Percentiles rank a stretch among this genome's conserved stretches.
Evolutionary conservation across 2,888 invertebrate species (phyloP).

Genomic region (Busseola fusca): DNA sequence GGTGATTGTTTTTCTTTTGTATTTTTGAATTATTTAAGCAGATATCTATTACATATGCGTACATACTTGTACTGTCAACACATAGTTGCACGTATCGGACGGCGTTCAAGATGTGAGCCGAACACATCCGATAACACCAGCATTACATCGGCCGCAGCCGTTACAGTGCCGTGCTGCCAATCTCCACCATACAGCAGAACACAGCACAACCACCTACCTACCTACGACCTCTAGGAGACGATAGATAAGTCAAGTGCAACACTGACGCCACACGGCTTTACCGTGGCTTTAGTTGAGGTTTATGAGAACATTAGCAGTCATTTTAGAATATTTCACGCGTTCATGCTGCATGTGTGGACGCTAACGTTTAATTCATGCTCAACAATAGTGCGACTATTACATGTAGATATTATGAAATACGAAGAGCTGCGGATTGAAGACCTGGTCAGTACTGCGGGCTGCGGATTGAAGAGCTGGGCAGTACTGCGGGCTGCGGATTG

Average conservation of each 20-base stretch:
- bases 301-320: conserved; percentile 48
- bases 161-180: not conserved
- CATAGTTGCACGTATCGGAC: not conserved
- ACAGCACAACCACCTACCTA: not conserved
- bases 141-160: not conserved
- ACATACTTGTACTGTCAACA: no score
- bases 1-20: not conserved
- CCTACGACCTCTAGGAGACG: conserved; percentile 4
- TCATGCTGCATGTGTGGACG: conserved; percentile 12
- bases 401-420: conserved; percentile 4
- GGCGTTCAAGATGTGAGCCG: not conserved
- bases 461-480: no score
- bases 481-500: no score
- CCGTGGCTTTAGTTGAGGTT: conserved; percentile 23
- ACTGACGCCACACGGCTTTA: no score
- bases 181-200: not conserved
- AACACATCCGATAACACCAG: not conserved
- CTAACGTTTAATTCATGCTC: conserved; percentile 28
- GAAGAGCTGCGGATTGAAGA: no score
- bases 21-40: not conserved
- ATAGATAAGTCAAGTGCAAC: conserved; percentile 31
- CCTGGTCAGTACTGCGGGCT: not conserved
- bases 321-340: conserved; percentile 35
- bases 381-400: conserved; percentile 4
- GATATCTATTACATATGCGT: not conserved